Conservation (phyloP, 2,888 invertebrate species). For the Acanthosepion pharaonis region DNA sequence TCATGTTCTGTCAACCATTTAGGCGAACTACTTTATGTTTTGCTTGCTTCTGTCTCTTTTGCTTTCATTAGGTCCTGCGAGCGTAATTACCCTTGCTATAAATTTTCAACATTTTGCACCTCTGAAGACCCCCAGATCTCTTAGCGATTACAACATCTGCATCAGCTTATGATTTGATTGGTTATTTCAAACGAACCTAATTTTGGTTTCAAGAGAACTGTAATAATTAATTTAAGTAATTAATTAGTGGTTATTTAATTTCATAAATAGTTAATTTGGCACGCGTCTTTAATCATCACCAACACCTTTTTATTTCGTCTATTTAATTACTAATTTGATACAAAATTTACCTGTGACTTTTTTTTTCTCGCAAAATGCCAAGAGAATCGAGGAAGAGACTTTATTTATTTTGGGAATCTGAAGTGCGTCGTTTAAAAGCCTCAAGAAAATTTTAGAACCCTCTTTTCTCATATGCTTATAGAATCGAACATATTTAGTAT, state of each 20-base stretch:
- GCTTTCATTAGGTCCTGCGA: too few species aligned
- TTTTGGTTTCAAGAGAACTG: background rate
- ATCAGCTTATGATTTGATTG: background rate
- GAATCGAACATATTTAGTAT: too few species aligned
- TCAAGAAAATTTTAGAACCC: background rate
- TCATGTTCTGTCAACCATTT: too few species aligned
- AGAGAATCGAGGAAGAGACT: too few species aligned
- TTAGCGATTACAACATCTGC: background rate
- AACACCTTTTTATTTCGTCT: background rate
- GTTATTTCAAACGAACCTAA: background rate
- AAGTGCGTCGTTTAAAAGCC: background rate
- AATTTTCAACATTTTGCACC: background rate
- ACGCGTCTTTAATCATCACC: background rate
- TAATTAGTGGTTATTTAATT: conserved; percentile 3
- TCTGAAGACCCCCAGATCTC: background rate
- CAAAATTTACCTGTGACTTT: background rate
- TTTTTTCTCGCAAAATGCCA: too few species aligned
- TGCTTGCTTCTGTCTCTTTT: too few species aligned
- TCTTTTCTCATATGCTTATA: too few species aligned
- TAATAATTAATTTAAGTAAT: background rate
- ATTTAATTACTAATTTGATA: background rate
- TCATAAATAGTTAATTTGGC: background rate
- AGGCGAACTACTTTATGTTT: too few species aligned
- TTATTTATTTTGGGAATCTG: background rate
- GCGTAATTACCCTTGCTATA: background rate